Evolutionary conservation across 2,797 vertebrate species (phyloP).

Genomic region (Heteromormyrus szaboi): DNA sequence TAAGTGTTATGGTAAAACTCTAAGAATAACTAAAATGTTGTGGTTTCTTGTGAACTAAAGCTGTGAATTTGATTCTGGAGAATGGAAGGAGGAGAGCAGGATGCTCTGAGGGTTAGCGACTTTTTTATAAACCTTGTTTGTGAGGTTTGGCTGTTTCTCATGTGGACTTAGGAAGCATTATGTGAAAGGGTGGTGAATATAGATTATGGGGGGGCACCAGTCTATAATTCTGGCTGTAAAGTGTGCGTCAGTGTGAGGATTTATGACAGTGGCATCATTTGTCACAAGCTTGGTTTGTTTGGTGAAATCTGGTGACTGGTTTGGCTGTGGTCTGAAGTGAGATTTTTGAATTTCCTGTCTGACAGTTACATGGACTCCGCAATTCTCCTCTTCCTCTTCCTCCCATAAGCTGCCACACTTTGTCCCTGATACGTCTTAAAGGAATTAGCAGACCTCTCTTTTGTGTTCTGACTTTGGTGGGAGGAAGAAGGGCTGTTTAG

Average conservation of each 20-base stretch:
- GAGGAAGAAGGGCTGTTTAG: not conserved
- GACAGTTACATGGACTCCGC: not conserved
- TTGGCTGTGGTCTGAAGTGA: not conserved
- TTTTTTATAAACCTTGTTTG: not conserved
- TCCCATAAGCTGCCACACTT: not conserved
- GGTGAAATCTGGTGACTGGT: slow-evolving; percentile 1
- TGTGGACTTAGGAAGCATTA: not conserved
- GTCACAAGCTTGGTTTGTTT: not conserved
- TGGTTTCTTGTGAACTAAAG: not conserved
- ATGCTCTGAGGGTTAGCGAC: not conserved
- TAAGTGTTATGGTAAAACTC: not conserved
- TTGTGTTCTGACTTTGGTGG: not conserved
- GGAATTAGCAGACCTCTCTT: not conserved
- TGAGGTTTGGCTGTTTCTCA: not conserved
- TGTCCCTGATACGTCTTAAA: not conserved
- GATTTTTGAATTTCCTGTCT: not conserved
- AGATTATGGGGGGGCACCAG: not conserved
- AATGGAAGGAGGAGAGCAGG: not conserved
- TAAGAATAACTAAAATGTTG: not conserved
- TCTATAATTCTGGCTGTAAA: not conserved
- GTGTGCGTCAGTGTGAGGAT: not conserved
- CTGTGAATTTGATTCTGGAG: not conserved
- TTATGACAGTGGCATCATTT: not conserved
- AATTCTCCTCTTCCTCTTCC: not conserved
- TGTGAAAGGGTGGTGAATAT: not conserved